Base-by-base conservation (phyloP, 2,888 invertebrate species). In the Leucoma salicis region DNA sequence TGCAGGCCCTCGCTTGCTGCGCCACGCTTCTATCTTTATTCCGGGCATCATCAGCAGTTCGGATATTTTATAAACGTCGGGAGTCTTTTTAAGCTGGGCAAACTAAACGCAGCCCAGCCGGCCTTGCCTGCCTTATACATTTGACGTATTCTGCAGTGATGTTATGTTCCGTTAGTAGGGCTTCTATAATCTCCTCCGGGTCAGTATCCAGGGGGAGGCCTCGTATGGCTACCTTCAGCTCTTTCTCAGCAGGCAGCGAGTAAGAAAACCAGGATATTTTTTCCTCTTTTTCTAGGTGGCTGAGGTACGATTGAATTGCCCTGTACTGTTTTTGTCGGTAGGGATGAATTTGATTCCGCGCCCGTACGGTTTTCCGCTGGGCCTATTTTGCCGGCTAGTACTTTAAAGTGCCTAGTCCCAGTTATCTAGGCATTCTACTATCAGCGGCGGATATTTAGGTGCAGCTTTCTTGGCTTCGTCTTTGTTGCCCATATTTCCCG, bases 51-150 rank as follows among this genome's bases (percentile, higher is more conserved):
- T 32, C 0, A 51, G 35, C 4, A 50, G 16, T 25, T 50, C 41
- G 0, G 8, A 31, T 1, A 47, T 13, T 0, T 45, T 11, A 14
- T 46, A 49, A 0, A 47, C 42, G 14, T 31, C 29, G 2, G 40
- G 31, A 0, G 41, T 42, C 1, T 34, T 18, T 2, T 32, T 33
- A 0, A 53, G 13, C 0, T 34, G 14, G 0, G 35, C 49, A 8
- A 35, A 25, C 25, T 37, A 48, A 0, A 55, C 35, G 35, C 46
- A 50, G 0, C 50, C 50, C 0, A 46, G 50, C 1, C 48, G 16
- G 1, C 44, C 53, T 11, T 10, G 5, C 0, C 45, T 7, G 0
- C 43, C 42, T 0, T 13, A 52, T 48, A 10, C n/a, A 14, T 3
- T 35, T 29, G 1, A 38, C 31, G 4, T 35, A 15, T 10, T 35